Conservation (phyloP, 1,140 invertebrate species). For the Plodia interpunctella region DNA sequence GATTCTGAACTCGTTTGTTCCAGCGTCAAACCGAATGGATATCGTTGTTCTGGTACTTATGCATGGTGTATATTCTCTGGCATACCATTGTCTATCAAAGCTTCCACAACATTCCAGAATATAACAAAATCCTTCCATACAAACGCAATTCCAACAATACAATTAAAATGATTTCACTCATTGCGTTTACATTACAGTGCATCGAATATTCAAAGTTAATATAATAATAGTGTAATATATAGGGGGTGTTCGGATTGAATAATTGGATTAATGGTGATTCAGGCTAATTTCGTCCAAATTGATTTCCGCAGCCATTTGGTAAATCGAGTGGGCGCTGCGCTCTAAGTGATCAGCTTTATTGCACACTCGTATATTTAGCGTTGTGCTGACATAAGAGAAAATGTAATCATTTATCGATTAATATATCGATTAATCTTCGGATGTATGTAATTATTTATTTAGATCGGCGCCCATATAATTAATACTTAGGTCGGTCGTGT, state of each 20-base stretch:
- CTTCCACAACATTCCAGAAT: too few species aligned
- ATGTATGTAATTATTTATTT: background rate
- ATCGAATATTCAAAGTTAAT: background rate
- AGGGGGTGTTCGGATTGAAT: constrained; percentile 25
- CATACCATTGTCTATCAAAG: too few species aligned
- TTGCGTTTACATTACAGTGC: background rate
- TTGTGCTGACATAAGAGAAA: constrained; percentile 16
- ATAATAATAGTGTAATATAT: background rate
- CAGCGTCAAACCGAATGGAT: too few species aligned
- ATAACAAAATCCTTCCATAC: too few species aligned
- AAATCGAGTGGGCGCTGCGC: constrained; percentile 20
- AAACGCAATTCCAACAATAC: too few species aligned
- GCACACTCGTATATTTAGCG: constrained; percentile 27
- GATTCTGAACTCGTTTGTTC: too few species aligned
- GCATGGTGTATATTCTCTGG: too few species aligned
- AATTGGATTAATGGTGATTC: constrained; percentile 36
- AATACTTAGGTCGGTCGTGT: too few species aligned
- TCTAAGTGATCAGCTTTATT: constrained; percentile 24
- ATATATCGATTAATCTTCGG: background rate
- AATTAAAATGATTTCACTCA: too few species aligned
- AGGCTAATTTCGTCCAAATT: constrained; percentile 17
- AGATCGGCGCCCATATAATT: too few species aligned
- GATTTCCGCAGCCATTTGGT: constrained; percentile 26
- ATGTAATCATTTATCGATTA: background rate
- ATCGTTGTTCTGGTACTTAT: too few species aligned